Evolutionary conservation across 2,888 invertebrate genomes (phyloP).

Genomic region (Nymphalis polychloros): DNA sequence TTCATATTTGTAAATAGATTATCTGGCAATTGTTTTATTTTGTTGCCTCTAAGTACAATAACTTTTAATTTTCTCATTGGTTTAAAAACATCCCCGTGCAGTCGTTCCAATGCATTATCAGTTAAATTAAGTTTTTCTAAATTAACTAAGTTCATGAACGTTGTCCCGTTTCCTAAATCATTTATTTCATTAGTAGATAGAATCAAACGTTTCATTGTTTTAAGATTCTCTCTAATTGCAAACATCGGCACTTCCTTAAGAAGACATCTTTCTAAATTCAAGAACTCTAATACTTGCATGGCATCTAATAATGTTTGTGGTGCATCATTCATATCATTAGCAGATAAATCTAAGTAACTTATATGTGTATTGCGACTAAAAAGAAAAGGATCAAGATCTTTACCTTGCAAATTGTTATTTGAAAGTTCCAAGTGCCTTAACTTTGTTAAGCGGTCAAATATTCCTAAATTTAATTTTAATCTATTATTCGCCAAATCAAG

Average conservation of each 20-base stretch:
- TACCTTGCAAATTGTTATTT: conserved; percentile 52
- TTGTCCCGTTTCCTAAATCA: conserved; percentile 44
- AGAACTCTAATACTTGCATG: conserved; percentile 47
- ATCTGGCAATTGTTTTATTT: conserved; percentile 54
- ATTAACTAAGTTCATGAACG: conserved; percentile 53
- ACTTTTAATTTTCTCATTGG: conserved; percentile 55
- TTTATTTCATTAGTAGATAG: conserved; percentile 60
- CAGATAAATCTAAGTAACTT: conserved; percentile 54
- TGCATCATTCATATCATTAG: conserved; percentile 55
- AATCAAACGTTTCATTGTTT: conserved; percentile 55
- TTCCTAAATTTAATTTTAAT: conserved; percentile 49
- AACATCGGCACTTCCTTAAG: conserved; percentile 60
- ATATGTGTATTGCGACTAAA: conserved; percentile 51
- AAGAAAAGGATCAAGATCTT: conserved; percentile 47
- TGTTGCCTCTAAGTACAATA: conserved; percentile 58
- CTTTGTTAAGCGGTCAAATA: conserved; percentile 53
- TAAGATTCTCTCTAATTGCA: conserved; percentile 52
- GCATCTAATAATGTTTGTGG: conserved; percentile 50
- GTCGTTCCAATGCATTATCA: conserved; percentile 54
- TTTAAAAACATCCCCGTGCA: conserved; percentile 56
- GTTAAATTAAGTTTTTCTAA: conserved; percentile 60
- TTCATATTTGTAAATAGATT: conserved; percentile 56
- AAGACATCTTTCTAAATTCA: conserved; percentile 55
- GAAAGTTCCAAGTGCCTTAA: conserved; percentile 56
- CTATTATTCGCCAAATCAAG: conserved; percentile 58